These are phyloP conservation scores for Callipepla californica DNA, from an alignment of 2,113 vertebrate genomes.

Conservation along the genomic window DNA sequence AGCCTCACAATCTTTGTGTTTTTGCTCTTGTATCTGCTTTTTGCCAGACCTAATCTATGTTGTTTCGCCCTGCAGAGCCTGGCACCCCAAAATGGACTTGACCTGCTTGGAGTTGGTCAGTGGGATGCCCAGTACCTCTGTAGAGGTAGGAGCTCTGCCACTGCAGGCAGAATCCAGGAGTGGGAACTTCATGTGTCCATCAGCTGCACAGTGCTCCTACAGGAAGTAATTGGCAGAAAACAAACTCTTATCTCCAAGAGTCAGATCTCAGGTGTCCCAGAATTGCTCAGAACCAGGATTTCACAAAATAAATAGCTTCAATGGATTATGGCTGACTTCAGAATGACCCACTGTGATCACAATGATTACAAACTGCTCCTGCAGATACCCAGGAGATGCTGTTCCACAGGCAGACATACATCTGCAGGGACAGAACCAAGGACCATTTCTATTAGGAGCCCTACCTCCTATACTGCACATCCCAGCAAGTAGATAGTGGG, in stretches of 20 bases:
- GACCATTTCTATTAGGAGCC: fast-evolving
- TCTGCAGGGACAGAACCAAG: fast-evolving
- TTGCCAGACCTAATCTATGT: background rate
- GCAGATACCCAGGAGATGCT: background rate
- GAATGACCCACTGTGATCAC: background rate
- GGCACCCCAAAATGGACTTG: background rate
- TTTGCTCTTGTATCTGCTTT: background rate
- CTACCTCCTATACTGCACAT: fast-evolving
- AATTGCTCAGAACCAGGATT: background rate
- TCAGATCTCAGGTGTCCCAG: fast-evolving
- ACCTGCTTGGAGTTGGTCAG: fast-evolving
- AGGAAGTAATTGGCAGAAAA: fast-evolving
- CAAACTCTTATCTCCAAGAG: background rate
- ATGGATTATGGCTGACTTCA: background rate
- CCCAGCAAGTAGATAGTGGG: background rate
- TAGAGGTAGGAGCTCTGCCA: background rate
- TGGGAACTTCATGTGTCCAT: background rate
- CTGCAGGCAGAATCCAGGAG: background rate
- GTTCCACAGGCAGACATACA: fast-evolving
- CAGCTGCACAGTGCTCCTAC: background rate
- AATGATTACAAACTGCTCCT: background rate
- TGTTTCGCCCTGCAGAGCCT: background rate
- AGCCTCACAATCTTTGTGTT: background rate
- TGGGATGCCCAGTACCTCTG: background rate
- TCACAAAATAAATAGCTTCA: background rate